Percentiles rank a stretch among this genome's conserved stretches.
Evolutionary conservation across 2,113 vertebrate genomes (phyloP).

Genomic region (Crotalus tigris): DNA sequence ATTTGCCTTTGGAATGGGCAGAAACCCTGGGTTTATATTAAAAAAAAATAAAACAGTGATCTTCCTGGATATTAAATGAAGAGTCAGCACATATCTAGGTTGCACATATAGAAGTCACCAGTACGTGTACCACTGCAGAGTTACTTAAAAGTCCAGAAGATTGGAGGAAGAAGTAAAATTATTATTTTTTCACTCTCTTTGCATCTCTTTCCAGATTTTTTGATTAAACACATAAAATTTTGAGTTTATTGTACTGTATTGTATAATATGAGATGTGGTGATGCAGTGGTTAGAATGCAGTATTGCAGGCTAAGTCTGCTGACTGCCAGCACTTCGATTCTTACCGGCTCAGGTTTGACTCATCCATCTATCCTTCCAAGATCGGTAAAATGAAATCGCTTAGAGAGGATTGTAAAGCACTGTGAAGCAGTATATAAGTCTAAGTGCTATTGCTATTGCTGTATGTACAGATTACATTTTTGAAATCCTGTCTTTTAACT

Average conservation of each 20-base stretch:
- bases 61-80: neutral
- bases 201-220: neutral
- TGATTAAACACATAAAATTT: neutral
- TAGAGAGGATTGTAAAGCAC: too few relatives aligned
- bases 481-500: neutral
- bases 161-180: neutral
- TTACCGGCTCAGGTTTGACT: too few relatives aligned
- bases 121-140: neutral
- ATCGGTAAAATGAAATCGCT: too few relatives aligned
- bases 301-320: too few relatives aligned
- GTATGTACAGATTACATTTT: neutral
- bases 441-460: neutral
- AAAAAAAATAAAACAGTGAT: neutral
- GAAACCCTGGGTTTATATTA: neutral
- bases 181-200: neutral
- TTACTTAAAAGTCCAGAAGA: neutral
- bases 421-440: too few relatives aligned
- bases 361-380: too few relatives aligned
- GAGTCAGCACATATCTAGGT: neutral
- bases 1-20: neutral
- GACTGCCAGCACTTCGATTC: too few relatives aligned
- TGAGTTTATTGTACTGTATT: neutral
- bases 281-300: too few relatives aligned
- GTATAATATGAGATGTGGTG: neutral
- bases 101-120: neutral